These are phyloP conservation scores for Gastrophysa polygoni DNA, from an alignment of 2,888 invertebrate species.

Conservation along the genomic window DNA sequence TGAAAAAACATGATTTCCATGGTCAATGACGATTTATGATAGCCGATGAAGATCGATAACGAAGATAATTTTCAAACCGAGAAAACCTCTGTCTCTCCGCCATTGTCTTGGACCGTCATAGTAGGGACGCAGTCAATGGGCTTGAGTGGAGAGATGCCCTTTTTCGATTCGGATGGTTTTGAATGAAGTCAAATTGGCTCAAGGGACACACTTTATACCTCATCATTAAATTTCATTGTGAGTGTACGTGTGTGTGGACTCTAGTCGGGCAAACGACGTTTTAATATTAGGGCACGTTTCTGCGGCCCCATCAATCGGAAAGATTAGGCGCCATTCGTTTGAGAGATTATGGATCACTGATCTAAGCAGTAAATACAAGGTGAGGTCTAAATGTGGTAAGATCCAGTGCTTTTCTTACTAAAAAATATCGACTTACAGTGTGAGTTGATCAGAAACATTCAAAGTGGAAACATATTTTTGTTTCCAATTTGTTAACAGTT, in stretches of 20 bases:
- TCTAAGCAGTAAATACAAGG: too few species aligned
- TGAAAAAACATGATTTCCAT: too few species aligned
- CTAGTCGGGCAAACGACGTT: slow-evolving; percentile 41
- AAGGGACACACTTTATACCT: slow-evolving; percentile 34
- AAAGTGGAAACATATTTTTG: too few species aligned
- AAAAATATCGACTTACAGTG: too few species aligned
- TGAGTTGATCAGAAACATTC: too few species aligned
- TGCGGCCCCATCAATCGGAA: not conserved
- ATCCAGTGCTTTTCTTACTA: too few species aligned
- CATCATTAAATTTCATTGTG: slow-evolving; percentile 49
- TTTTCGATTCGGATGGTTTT: slow-evolving; percentile 41
- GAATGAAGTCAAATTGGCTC: slow-evolving; percentile 49
- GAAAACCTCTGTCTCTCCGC: not conserved
- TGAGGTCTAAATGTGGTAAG: too few species aligned
- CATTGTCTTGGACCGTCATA: slow-evolving; percentile 11
- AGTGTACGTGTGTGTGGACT: not conserved
- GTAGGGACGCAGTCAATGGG: slow-evolving; percentile 38
- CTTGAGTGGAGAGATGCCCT: slow-evolving; percentile 36
- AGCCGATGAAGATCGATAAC: too few species aligned
- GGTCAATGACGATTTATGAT: too few species aligned
- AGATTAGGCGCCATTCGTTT: not conserved
- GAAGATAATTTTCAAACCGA: too few species aligned
- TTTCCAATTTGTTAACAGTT: too few species aligned
- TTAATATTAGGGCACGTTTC: slow-evolving; percentile 39
- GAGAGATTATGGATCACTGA: not conserved